A percentile compares a stretch with the other conserved stretches of the same genome.
phyloP scores from a whole-genome alignment of 1,140 invertebrate genomes.

The Micrasema longulum region DNA sequence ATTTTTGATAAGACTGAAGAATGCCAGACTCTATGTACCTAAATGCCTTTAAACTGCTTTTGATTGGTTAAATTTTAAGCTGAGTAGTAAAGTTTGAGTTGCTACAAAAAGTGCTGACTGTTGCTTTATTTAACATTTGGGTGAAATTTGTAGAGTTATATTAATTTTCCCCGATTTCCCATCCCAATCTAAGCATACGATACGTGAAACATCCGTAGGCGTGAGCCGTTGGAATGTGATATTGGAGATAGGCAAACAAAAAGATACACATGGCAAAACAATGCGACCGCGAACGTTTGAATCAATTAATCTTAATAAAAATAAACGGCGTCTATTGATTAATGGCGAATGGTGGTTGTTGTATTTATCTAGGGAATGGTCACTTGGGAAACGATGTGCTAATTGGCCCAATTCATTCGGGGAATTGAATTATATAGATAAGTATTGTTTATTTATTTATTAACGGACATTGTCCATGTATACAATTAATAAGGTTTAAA shows the following conservation, averaged over 20 bases:
- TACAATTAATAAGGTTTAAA: too few species aligned
- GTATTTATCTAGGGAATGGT: conserved; percentile 15
- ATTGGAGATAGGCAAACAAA: neutral
- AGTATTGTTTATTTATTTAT: too few species aligned
- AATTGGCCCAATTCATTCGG: conserved; percentile 26
- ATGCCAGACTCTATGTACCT: too few species aligned
- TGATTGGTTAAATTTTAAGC: too few species aligned
- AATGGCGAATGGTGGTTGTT: conserved; percentile 23
- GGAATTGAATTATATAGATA: too few species aligned
- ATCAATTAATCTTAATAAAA: conserved; percentile 54
- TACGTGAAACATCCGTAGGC: neutral
- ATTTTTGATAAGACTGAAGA: too few species aligned
- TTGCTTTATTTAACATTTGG: too few species aligned
- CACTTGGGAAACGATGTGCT: neutral
- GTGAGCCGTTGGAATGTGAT: neutral
- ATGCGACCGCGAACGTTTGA: conserved; percentile 16
- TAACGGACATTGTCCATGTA: too few species aligned
- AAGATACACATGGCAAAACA: conserved; percentile 25
- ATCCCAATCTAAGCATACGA: neutral
- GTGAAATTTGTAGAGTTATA: too few species aligned
- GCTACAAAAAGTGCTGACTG: too few species aligned
- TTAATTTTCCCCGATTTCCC: neutral
- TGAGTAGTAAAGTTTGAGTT: too few species aligned
- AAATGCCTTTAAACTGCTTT: too few species aligned
- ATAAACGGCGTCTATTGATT: conserved; percentile 42